These are phyloP conservation scores for Manis pentadactyla DNA, from an alignment of 2,797 vertebrate genomes.

Conservation along the genomic window DNA sequence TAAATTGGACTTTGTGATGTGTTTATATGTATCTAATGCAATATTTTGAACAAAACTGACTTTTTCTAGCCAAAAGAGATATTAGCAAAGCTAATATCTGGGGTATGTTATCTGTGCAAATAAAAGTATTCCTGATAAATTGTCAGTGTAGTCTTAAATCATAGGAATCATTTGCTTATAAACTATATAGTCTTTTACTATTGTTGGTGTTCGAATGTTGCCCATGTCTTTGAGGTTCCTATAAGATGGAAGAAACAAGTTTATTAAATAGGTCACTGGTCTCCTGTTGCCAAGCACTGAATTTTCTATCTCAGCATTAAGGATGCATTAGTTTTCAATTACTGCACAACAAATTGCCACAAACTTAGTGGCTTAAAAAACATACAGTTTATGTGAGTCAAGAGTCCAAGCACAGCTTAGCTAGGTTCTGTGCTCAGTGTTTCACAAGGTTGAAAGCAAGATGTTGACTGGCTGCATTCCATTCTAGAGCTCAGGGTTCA, in stretches of 20 bases:
- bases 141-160: background rate
- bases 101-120: background rate
- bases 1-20: slow-evolving; percentile 20
- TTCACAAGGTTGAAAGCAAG: background rate
- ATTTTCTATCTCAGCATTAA: slow-evolving; percentile 42
- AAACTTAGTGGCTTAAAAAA: slow-evolving; percentile 25
- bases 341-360: background rate
- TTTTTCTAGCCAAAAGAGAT: slow-evolving; percentile 37
- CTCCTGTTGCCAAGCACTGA: background rate
- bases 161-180: slow-evolving; percentile 41
- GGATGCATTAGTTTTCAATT: slow-evolving; percentile 52
- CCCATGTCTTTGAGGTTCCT: background rate
- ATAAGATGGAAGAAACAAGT: background rate
- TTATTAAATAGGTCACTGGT: slow-evolving; percentile 49
- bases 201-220: slow-evolving; percentile 42
- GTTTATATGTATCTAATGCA: background rate
- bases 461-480: background rate
- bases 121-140: slow-evolving; percentile 45
- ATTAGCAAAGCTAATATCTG: slow-evolving; percentile 36
- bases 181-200: slow-evolving; percentile 1
- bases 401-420: background rate
- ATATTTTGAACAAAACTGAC: slow-evolving; percentile 24
- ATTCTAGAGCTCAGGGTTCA: background rate
- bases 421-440: background rate
- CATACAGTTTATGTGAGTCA: background rate